Evolutionary conservation across 1,140 invertebrate species (phyloP), one percentile per base, ranked within the genome.

Genomic region (Bathynomus jamesi): DNA sequence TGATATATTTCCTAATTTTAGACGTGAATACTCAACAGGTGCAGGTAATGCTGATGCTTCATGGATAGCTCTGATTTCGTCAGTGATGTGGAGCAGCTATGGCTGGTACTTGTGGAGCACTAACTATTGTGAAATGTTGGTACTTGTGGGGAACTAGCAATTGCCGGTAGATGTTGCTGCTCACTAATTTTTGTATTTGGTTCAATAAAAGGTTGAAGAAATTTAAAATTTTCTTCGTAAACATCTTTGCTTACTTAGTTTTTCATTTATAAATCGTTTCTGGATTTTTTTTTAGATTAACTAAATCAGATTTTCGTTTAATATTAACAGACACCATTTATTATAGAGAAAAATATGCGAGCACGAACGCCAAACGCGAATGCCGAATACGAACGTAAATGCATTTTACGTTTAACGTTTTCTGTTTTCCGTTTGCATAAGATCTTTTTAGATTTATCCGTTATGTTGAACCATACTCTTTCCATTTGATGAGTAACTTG

Each of bases 231-330:
- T 27, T 68, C 66, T 28, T 0, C 0, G 1, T 68, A 68, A 7
- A 53, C 29, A 53, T 68, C 66, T 68, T n/a, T n/a, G n/a, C n/a
- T n/a, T n/a, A 17, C 32, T 4, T 46, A 32, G 11, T 53, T 68
- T 1, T 68, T 25, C 17, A 24, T 17, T 60, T 13, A 53, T 13
- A 68, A 68, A 46, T 40, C 28, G 21, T 68, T 68, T 40, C 28
- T 17, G 7, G 53, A 5, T n/a, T 27, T 4, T 68, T 68, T 27
- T 24, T 68, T 10, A 68, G 4, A 17, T 68, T 46, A 11, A 68
- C 13, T 68, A 68, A 68, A 68, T 68, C 66, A 40, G 4, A 2
- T 40, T 67, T 40, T 24, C 27, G 17, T 67, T 67, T n/a, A 2
- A 40, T 24, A n/a, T 46, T 24, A 67, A 30, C 53, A n/a, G 53